Base-by-base conservation (phyloP, 2,113 vertebrate species). In the Clarias batrachus region DNA sequence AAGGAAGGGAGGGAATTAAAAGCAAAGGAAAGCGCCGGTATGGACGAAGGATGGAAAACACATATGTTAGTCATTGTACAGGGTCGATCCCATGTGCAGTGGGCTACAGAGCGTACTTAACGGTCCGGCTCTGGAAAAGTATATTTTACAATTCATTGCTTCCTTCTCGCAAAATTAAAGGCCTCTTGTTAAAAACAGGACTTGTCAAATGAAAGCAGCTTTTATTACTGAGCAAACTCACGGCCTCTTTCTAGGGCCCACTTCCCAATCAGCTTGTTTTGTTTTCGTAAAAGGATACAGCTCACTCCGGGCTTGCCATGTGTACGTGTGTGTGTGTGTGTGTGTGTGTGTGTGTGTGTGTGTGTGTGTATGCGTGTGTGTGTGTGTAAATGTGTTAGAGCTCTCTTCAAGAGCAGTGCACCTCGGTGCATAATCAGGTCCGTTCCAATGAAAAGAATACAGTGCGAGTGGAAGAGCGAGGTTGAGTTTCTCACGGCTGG, bases 131-230 rank as follows among this genome's bases (percentile, higher is more conserved):
- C 88, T 88, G 89, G 89, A 90, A 90, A 89, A 91, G 86, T 90
- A 87, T 81, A 91, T 90, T 92, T 91, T 88, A 91, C 90, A 88
- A 89, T 91, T 92, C 90, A 91, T 87, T 90, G 85, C 90, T 90
- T 92, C 87, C 90, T 91, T 89, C 89, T 90, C 77, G 83, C 91
- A 89, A 88, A 92, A 90, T 89, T 90, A 89, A 92, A 92, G 88
- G 91, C 88, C 88, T 92, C 87, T 86, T 90, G 91, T 92, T 92
- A 90, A 91, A 92, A 91, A 86, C 65, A 66, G 60, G 86, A 85
- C 81, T 89, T 87, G 88, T 89, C 87, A 86, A 89, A 91, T 60
- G 88, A 89, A 84, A 89, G 90, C 86, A 77, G 88, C 85, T 91
- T 92, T 92, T 92, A 89, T 89, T 89, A 88, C 81, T 84, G 86